phyloP scores from a whole-genome alignment of 2,797 vertebrate genomes.

The Lepus oiostolus region DNA sequence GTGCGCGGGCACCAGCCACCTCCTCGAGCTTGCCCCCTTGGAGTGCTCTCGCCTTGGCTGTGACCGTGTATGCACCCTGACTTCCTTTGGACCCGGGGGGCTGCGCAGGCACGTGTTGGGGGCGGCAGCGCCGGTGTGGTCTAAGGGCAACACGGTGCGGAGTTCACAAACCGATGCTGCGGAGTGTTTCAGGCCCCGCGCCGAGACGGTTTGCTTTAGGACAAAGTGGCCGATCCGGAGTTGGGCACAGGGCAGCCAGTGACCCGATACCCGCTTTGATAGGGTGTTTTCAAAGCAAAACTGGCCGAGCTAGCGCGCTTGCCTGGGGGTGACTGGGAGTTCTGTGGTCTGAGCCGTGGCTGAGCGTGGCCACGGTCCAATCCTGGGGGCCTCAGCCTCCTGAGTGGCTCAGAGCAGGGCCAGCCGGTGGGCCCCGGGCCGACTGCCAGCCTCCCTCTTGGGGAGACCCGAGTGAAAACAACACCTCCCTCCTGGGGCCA shows the following conservation, averaged over 20 bases:
- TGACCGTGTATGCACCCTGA: too few relatives aligned
- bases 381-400: not conserved
- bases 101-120: too few relatives aligned
- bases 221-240: not conserved
- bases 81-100: too few relatives aligned
- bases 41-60: too few relatives aligned
- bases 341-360: not conserved
- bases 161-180: not conserved
- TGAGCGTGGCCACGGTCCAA: not conserved
- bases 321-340: not conserved
- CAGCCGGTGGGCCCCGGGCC: too few relatives aligned
- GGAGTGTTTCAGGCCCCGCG: not conserved
- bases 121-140: too few relatives aligned
- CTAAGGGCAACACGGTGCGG: not conserved
- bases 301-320: not conserved
- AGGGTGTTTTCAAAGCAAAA: not conserved
- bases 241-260: not conserved
- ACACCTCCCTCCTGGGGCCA: not conserved
- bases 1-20: too few relatives aligned
- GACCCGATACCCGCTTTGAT: not conserved
- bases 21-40: too few relatives aligned
- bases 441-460: not conserved
- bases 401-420: not conserved
- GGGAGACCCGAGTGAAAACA: slow-evolving; percentile 13
- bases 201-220: slow-evolving; percentile 1